These are phyloP conservation scores for Halictus ligatus DNA, from an alignment of 2,888 invertebrate genomes.

Conservation along the genomic window DNA sequence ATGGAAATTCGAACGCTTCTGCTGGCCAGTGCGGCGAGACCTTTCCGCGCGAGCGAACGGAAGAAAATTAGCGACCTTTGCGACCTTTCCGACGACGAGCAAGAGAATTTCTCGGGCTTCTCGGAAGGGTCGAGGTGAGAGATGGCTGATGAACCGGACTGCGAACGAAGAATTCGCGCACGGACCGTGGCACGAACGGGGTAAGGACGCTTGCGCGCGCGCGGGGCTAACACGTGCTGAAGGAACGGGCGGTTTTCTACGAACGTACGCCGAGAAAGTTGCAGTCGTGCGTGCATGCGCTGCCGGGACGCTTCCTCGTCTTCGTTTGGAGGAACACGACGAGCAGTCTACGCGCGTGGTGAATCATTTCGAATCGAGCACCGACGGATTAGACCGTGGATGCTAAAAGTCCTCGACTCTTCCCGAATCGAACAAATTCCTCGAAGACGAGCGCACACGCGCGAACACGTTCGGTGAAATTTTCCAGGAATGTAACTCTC, in stretches of 20 bases:
- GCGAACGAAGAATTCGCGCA: slow-evolving; percentile 1
- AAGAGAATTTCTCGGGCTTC: background rate
- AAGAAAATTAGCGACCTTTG: background rate
- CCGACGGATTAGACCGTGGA: background rate
- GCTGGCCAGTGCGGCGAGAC: background rate
- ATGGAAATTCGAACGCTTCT: background rate
- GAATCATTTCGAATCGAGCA: background rate
- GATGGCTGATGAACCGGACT: background rate
- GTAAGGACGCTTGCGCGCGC: slow-evolving; percentile 76
- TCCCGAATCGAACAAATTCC: background rate
- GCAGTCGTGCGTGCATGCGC: slow-evolving; percentile 73
- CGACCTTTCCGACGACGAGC: background rate
- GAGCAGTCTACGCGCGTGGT: background rate
- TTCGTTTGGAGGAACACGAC: background rate
- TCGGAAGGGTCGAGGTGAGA: background rate
- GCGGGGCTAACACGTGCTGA: slow-evolving; percentile 74
- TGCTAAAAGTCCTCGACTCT: background rate
- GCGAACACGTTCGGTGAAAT: background rate
- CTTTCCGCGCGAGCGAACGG: background rate
- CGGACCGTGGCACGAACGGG: background rate
- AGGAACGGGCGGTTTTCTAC: slow-evolving; percentile 69
- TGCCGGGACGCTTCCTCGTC: slow-evolving; percentile 42
- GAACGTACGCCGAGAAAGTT: slow-evolving; percentile 66
- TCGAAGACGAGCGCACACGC: background rate
- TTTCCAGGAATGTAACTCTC: background rate